Base-by-base conservation (phyloP, 2,797 vertebrate species). In the Cryptoprocta ferox region DNA sequence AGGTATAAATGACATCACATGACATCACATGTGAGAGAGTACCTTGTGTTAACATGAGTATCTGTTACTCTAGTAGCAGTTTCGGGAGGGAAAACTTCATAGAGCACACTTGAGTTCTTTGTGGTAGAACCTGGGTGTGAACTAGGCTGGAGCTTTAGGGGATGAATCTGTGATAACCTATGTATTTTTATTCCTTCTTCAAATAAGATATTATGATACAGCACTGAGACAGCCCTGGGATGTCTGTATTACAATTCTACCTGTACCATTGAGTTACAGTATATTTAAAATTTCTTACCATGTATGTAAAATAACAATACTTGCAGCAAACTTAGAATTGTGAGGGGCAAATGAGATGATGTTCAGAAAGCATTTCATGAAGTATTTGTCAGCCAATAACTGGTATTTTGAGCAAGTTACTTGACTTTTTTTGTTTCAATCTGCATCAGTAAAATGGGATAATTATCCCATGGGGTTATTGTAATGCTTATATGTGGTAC, bases 1-100 rank as follows among this genome's bases (percentile, higher is more conserved):
- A 84, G 45, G 26, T 63, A 80, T 93, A 71, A 91, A 81, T 96
- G 71, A 32, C 14, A 91, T 45, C 65, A 76, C 6, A 76, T 95
- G 71, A 35, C 18, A 88, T 45, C 65, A 81, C 9, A 70, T 76
- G 42, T 85, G 61, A 85, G 59, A 82, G 26, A 78, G 30, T 63
- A 80, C 16, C 2, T 75, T 61, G 56, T 66, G 13, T 45, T 86
- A 82, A 50, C 35, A 18, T 61, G 76, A 85, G 37, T 70, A n/a
- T 5, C n/a, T 89, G 26, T 82, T 85, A 45, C 14, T 95, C 30
- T 35, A 30, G 12, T 81, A 65, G 16, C 65, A 71, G 1, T 91
- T 85, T 80, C 19, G 45, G 32, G 53, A 81, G 87, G 26, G 61
- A 56, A 59, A 65, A 6, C 50, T 65, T 68, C 24, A 4, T 53